A percentile compares a stretch with the other conserved stretches of the same genome.
Conservation (phyloP, 2,797 vertebrate species). For the Psittacula derbiana region DNA sequence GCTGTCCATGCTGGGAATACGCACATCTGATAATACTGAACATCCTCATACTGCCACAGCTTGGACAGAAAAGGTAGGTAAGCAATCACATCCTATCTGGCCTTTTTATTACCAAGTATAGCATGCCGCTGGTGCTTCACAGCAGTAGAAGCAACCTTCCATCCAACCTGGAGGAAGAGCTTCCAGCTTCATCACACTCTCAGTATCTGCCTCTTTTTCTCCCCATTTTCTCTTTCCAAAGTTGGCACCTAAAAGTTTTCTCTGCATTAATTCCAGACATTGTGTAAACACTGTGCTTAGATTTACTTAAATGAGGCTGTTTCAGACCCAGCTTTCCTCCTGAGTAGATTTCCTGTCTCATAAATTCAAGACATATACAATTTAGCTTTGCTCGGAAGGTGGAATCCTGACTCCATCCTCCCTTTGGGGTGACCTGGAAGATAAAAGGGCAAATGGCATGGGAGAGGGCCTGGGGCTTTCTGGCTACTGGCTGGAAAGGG, state of each 20-base stretch:
- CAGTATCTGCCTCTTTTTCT: slow-evolving; percentile 43
- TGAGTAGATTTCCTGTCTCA: slow-evolving; percentile 50
- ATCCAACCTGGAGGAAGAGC: background rate
- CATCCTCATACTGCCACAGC: background rate
- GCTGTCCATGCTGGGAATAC: background rate
- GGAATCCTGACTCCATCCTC: background rate
- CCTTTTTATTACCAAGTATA: background rate
- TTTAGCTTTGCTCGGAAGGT: slow-evolving; percentile 10
- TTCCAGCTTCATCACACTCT: slow-evolving; percentile 27
- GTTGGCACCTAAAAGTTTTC: slow-evolving; percentile 70
- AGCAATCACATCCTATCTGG: background rate
- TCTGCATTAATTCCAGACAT: slow-evolving; percentile 83
- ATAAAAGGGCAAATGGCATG: slow-evolving; percentile 31
- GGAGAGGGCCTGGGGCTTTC: background rate
- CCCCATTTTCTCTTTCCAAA: slow-evolving; percentile 56
- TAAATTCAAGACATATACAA: slow-evolving; percentile 41
- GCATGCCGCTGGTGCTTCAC: background rate
- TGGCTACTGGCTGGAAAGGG: background rate
- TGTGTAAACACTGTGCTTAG: slow-evolving; percentile 74
- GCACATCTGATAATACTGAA: background rate
- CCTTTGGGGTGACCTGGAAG: slow-evolving; percentile 25
- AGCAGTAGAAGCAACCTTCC: background rate
- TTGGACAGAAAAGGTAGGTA: background rate
- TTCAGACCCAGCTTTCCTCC: slow-evolving; percentile 62
- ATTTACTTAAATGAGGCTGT: slow-evolving; percentile 61